Conservation (phyloP, 2,113 vertebrate species). For the Cranoglanis bouderius region DNA sequence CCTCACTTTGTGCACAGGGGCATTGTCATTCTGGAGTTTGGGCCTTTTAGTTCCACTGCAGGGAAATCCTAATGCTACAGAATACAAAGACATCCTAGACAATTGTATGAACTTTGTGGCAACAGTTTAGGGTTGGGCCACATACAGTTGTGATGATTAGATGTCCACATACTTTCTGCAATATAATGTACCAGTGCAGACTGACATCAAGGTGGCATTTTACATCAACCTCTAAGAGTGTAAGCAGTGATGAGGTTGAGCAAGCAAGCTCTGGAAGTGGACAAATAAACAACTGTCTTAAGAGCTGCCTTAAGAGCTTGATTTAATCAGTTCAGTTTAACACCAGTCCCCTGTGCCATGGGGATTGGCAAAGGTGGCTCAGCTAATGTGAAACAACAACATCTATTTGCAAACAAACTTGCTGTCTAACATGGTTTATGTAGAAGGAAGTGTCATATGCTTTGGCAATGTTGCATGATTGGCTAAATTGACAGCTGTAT, state of each 20-base stretch:
- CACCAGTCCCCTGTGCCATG: not conserved
- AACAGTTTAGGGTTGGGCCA: no score
- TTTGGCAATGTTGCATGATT: not conserved
- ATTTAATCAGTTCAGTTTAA: not conserved
- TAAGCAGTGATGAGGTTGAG: not conserved
- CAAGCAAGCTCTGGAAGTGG: not conserved
- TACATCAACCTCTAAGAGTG: not conserved
- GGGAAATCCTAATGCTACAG: no score
- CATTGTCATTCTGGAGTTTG: no score
- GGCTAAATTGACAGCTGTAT: not conserved
- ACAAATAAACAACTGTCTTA: not conserved
- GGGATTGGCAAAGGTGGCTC: not conserved
- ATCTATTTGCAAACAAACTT: not conserved
- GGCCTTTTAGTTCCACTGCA: no score
- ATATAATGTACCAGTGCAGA: no score
- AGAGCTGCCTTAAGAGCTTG: not conserved
- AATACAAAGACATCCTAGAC: no score
- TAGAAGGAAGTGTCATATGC: not conserved
- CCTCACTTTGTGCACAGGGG: no score
- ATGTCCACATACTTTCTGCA: no score
- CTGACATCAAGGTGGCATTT: no score
- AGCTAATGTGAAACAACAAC: not conserved
- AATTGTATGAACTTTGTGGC: no score
- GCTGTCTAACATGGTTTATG: not conserved
- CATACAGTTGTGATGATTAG: no score